phyloP scores from a whole-genome alignment of 2,888 invertebrate species.

The Leucania comma region DNA sequence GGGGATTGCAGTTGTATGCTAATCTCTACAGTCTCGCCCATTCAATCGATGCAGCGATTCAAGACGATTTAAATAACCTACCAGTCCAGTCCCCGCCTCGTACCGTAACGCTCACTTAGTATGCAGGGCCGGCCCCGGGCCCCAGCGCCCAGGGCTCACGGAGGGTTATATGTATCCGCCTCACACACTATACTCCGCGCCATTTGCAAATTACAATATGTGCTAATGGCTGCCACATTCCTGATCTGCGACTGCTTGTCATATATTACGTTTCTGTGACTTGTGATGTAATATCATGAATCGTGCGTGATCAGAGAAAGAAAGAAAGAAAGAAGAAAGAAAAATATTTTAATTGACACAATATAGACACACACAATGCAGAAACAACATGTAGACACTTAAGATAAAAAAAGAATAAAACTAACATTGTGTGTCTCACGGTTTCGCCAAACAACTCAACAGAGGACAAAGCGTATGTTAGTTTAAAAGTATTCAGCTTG shows the following conservation, averaged over 20 bases:
- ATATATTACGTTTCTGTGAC: neutral
- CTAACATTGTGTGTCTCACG: too few relatives aligned
- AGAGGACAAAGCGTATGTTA: too few relatives aligned
- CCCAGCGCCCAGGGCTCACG: neutral
- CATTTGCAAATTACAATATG: slow-evolving; percentile 50
- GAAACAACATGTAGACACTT: too few relatives aligned
- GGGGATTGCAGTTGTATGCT: neutral
- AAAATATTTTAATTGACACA: too few relatives aligned
- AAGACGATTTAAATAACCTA: slow-evolving; percentile 5
- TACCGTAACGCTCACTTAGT: slow-evolving; percentile 33
- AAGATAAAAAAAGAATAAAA: too few relatives aligned
- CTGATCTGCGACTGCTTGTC: neutral
- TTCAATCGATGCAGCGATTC: slow-evolving; percentile 9
- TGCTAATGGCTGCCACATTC: slow-evolving; percentile 35
- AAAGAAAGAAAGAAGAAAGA: too few relatives aligned
- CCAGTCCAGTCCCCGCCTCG: neutral
- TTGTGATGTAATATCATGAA: neutral
- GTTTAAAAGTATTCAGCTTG: too few relatives aligned
- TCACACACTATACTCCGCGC: slow-evolving; percentile 24
- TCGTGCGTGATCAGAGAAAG: neutral
- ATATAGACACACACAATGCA: too few relatives aligned
- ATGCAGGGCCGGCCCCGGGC: slow-evolving; percentile 33
- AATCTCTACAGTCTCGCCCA: neutral
- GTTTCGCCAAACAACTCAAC: too few relatives aligned
- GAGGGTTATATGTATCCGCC: slow-evolving; percentile 27